Percentiles rank a stretch among this genome's conserved stretches.
Evolutionary conservation across 2,797 vertebrate species (phyloP).

Genomic region (Darevskia nairensis): DNA sequence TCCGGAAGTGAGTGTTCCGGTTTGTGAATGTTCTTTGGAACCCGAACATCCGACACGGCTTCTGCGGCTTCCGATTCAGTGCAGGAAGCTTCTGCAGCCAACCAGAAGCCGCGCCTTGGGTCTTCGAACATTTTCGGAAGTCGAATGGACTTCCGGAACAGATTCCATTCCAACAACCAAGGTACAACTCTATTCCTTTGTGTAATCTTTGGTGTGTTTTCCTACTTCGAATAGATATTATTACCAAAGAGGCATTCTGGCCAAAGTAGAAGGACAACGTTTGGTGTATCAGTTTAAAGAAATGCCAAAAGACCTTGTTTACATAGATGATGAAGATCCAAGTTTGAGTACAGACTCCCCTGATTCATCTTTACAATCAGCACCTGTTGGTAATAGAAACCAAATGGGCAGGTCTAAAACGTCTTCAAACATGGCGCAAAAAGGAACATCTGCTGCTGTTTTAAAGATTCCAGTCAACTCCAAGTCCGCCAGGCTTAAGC

Average conservation of each 20-base stretch:
- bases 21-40: too few relatives aligned
- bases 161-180: too few relatives aligned
- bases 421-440: conserved; percentile 70
- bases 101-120: too few relatives aligned
- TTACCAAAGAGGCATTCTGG: conserved; percentile 98
- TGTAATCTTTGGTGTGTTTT: conserved; percentile 46
- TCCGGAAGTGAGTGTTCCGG: too few relatives aligned
- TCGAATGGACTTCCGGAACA: too few relatives aligned
- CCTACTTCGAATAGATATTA: conserved; percentile 87
- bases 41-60: too few relatives aligned
- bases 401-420: conserved; percentile 74
- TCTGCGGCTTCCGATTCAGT: too few relatives aligned
- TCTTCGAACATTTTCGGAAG: too few relatives aligned
- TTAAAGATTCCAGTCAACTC: conserved; percentile 77
- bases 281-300: conserved; percentile 98
- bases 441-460: conserved; percentile 73
- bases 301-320: conserved; percentile 94
- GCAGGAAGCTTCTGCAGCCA: too few relatives aligned
- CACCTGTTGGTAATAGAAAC: conserved; percentile 72
- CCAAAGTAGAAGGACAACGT: conserved; percentile 97
- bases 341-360: conserved; percentile 82
- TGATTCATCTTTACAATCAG: conserved; percentile 69
- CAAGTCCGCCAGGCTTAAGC: conserved; percentile 78
- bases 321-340: conserved; percentile 89
- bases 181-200: conserved; percentile 1